A percentile compares a stretch with the other conserved stretches of the same genome.
phyloP scores from a whole-genome alignment of 2,888 invertebrate species.

The Ichneumoninae sp. region DNA sequence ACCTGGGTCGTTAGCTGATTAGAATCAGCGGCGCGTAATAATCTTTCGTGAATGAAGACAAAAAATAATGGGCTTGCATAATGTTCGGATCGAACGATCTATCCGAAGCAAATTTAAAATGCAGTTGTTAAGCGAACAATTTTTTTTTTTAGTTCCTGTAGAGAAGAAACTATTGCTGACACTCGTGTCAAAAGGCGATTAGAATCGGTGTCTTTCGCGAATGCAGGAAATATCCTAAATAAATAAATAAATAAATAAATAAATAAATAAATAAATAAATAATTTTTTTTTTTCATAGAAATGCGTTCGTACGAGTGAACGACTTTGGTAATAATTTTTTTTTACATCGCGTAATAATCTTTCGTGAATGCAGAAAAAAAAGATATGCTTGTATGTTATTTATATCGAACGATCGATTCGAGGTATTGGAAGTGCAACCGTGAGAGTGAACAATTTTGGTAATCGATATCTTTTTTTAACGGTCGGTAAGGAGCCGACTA shows the following conservation, averaged over 20 bases:
- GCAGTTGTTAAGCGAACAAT: too few species aligned
- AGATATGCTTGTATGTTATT: not conserved
- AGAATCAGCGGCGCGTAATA: not conserved
- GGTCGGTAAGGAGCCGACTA: not conserved
- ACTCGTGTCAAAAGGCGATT: too few species aligned
- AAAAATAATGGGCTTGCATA: not conserved
- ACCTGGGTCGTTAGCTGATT: slow-evolving; percentile 13
- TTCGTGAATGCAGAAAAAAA: not conserved
- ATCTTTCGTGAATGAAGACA: slow-evolving; percentile 9
- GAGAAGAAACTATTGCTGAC: not conserved
- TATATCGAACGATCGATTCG: not conserved
- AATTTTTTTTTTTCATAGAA: too few species aligned
- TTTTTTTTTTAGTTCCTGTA: too few species aligned
- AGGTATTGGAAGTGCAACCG: not conserved
- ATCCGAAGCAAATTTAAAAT: not conserved
- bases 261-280: too few species aligned
- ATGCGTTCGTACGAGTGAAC: too few species aligned
- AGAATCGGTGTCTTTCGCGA: too few species aligned
- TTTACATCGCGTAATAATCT: too few species aligned
- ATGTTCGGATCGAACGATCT: not conserved
- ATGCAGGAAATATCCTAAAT: too few species aligned
- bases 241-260: too few species aligned
- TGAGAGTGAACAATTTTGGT: not conserved
- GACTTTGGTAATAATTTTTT: too few species aligned
- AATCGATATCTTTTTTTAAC: not conserved